Evolutionary conservation across 2,888 invertebrate species (phyloP).

Genomic region (Drosophila mettleri): DNA sequence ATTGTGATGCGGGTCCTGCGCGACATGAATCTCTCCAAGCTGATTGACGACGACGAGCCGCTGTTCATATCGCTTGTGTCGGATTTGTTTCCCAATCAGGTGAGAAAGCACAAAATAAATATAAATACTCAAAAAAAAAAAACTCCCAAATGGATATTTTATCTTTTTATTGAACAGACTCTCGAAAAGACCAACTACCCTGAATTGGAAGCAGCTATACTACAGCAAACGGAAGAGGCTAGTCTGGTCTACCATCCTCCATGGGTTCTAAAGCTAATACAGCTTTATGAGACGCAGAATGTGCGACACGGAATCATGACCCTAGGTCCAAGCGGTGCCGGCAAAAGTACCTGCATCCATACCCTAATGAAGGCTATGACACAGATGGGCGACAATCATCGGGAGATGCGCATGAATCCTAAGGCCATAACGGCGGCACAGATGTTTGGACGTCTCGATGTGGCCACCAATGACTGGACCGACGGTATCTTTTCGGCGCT

Average conservation of each 20-base stretch:
- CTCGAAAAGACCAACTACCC: slow-evolving; percentile 96
- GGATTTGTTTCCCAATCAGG: slow-evolving; percentile 97
- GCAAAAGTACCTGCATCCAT: slow-evolving; percentile 95
- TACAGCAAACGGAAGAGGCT: slow-evolving; percentile 91
- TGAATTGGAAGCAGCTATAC: slow-evolving; percentile 94
- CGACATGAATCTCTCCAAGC: slow-evolving; percentile 98
- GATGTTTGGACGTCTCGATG: slow-evolving; percentile 98
- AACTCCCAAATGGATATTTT: neutral
- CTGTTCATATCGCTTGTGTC: slow-evolving; percentile 98
- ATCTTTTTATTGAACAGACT: slow-evolving; percentile 82
- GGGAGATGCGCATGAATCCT: slow-evolving; percentile 99
- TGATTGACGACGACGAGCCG: slow-evolving; percentile 98
- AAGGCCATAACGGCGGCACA: slow-evolving; percentile 98
- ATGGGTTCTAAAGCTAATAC: slow-evolving; percentile 97
- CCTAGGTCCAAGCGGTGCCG: slow-evolving; percentile 96
- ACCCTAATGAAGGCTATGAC: slow-evolving; percentile 96
- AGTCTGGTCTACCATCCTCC: slow-evolving; percentile 96
- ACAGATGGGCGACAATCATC: slow-evolving; percentile 93
- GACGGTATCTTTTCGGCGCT: slow-evolving; percentile 98
- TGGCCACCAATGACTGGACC: slow-evolving; percentile 99
- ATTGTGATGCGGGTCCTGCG: slow-evolving; percentile 98
- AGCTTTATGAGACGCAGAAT: slow-evolving; percentile 97
- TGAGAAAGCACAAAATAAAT: slow-evolving; percentile 29
- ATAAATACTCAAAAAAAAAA: too few species aligned
- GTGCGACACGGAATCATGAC: slow-evolving; percentile 99